These are phyloP conservation scores for Hippopotamyrus pictus DNA, from an alignment of 2,797 vertebrate species.

Conservation along the genomic window DNA sequence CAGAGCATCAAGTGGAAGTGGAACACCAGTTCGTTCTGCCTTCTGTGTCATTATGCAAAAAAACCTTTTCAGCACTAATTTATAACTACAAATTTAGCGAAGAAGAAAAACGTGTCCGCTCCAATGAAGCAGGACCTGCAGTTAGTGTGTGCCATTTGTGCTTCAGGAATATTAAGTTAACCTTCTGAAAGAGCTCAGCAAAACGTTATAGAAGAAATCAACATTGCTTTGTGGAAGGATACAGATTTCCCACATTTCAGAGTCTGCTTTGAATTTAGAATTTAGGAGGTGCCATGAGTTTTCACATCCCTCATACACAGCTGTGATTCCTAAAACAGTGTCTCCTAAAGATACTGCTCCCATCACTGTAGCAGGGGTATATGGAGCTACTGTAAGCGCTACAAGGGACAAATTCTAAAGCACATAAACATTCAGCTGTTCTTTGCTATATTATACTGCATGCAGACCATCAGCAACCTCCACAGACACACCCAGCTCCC, in stretches of 20 bases:
- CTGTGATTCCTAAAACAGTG: not conserved
- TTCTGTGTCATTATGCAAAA: slow-evolving; percentile 2
- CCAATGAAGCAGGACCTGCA: not conserved
- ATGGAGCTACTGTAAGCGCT: not conserved
- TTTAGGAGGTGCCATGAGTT: not conserved
- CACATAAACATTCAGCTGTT: slow-evolving; percentile 2
- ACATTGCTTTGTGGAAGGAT: not conserved
- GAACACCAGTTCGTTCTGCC: not conserved
- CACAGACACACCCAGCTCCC: not conserved
- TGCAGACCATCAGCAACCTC: not conserved
- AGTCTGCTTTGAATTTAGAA: not conserved
- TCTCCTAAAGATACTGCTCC: not conserved
- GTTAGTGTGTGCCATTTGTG: slow-evolving; percentile 4
- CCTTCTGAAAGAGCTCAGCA: not conserved
- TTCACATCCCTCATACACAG: not conserved
- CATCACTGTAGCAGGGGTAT: not conserved
- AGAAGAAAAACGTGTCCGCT: not conserved
- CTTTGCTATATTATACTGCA: not conserved
- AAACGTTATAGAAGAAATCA: not conserved
- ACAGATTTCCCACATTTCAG: not conserved
- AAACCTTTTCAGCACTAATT: slow-evolving; percentile 4
- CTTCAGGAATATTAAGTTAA: slow-evolving; percentile 1
- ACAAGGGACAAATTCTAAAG: not conserved
- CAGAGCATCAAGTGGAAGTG: not conserved
- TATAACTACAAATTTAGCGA: not conserved